Evolutionary conservation across 2,888 invertebrate species (phyloP).

Genomic region (Nomada ferruginata): DNA sequence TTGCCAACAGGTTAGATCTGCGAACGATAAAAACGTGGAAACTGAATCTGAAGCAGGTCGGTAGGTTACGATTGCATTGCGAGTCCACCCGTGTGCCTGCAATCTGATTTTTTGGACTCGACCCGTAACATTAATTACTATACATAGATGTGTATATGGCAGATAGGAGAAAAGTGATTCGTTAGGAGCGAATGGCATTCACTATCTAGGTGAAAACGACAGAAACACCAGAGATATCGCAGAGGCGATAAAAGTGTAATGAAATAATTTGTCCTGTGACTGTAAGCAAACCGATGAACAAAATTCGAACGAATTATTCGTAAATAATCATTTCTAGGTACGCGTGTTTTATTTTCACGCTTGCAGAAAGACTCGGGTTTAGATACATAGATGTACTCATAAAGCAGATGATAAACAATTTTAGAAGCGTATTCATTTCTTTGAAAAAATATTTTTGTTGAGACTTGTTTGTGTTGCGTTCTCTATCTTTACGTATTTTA

Average conservation of each 20-base stretch:
- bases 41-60: conserved; percentile 21
- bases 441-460: too few species aligned
- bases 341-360: too few species aligned
- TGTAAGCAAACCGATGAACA: neutral
- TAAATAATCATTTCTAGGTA: too few species aligned
- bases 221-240: conserved; percentile 17
- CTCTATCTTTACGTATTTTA: neutral
- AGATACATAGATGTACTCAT: too few species aligned
- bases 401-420: too few species aligned
- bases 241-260: neutral
- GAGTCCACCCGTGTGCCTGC: neutral
- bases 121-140: conserved; percentile 38
- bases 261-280: conserved; percentile 22
- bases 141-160: conserved; percentile 19
- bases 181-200: conserved; percentile 18
- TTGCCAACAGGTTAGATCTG: conserved; percentile 43
- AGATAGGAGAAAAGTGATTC: conserved; percentile 45
- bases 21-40: conserved; percentile 33
- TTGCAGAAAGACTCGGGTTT: too few species aligned
- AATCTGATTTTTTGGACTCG: conserved; percentile 34
- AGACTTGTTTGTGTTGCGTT: neutral
- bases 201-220: conserved; percentile 12
- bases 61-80: conserved; percentile 6
- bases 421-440: too few species aligned
- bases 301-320: neutral